A percentile compares a stretch with the other conserved stretches of the same genome.
These are phyloP conservation scores for Cydia strobilella DNA, from an alignment of 1,140 invertebrate species.

Conservation along the genomic window DNA sequence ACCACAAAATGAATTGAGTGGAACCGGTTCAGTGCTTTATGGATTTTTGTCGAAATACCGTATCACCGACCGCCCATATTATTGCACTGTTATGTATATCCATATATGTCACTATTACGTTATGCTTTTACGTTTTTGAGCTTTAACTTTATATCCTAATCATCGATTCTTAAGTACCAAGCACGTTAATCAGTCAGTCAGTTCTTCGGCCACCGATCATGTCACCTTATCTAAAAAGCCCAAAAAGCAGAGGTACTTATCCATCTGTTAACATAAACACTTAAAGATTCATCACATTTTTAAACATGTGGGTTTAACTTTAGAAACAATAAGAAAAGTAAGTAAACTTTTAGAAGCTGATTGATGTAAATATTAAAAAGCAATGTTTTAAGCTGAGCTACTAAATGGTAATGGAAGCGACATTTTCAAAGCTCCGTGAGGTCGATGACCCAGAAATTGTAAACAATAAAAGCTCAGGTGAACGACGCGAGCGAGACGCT, in stretches of 20 bases:
- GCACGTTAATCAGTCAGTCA: neutral
- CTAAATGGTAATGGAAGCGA: slow-evolving; percentile 13
- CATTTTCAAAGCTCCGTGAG: slow-evolving; percentile 6
- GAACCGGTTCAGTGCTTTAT: slow-evolving; percentile 24
- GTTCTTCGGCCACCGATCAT: neutral
- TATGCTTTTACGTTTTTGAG: neutral
- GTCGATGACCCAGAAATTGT: slow-evolving; percentile 19
- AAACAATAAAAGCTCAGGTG: slow-evolving; percentile 29
- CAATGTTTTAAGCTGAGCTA: slow-evolving; percentile 17
- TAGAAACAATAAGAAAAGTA: neutral
- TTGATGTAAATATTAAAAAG: slow-evolving; percentile 7
- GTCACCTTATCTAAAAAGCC: slow-evolving; percentile 8
- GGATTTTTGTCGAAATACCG: neutral
- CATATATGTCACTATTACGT: neutral
- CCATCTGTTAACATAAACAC: neutral
- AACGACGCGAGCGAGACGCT: slow-evolving; percentile 1
- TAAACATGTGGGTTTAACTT: neutral
- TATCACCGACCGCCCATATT: neutral
- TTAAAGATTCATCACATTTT: neutral
- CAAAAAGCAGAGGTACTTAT: slow-evolving; percentile 1
- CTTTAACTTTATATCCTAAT: neutral
- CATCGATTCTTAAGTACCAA: neutral
- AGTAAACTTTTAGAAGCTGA: neutral
- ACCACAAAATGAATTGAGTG: slow-evolving; percentile 24
- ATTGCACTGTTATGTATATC: no score